Conservation (phyloP, 1,140 invertebrate species). For the Limonius californicus region DNA sequence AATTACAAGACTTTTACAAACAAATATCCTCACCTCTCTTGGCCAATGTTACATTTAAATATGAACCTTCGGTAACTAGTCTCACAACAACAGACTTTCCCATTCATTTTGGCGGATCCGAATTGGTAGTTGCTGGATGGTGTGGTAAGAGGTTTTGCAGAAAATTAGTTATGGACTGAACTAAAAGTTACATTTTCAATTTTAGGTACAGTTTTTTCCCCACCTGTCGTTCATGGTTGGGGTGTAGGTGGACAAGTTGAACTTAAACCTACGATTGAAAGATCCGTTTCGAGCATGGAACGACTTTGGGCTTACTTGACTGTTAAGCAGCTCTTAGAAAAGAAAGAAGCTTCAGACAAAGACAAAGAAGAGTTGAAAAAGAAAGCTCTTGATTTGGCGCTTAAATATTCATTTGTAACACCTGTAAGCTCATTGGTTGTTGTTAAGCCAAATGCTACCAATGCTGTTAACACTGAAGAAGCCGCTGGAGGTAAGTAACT, state of each 20-base stretch:
- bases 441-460: conserved; percentile 55
- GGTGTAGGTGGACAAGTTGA: not conserved
- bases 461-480: not conserved
- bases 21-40: no score
- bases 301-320: conserved; percentile 64
- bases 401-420: conserved; percentile 63
- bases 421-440: conserved; percentile 63
- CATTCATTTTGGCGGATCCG: no score
- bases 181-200: no score
- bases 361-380: conserved; percentile 32
- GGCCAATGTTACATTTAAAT: no score
- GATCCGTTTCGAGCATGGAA: conserved; percentile 49
- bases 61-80: no score
- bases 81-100: no score
- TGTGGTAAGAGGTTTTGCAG: no score
- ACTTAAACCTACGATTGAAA: conserved; percentile 22
- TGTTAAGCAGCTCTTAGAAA: conserved; percentile 60
- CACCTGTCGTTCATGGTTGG: not conserved
- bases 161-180: no score
- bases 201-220: no score
- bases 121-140: no score
- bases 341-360: conserved; percentile 44
- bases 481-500: not conserved
- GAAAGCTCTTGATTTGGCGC: conserved; percentile 48
- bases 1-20: no score